Percentiles rank a stretch among this genome's conserved stretches.
phyloP scores from a whole-genome alignment of 2,888 invertebrate genomes.

The Panopea generosa region DNA sequence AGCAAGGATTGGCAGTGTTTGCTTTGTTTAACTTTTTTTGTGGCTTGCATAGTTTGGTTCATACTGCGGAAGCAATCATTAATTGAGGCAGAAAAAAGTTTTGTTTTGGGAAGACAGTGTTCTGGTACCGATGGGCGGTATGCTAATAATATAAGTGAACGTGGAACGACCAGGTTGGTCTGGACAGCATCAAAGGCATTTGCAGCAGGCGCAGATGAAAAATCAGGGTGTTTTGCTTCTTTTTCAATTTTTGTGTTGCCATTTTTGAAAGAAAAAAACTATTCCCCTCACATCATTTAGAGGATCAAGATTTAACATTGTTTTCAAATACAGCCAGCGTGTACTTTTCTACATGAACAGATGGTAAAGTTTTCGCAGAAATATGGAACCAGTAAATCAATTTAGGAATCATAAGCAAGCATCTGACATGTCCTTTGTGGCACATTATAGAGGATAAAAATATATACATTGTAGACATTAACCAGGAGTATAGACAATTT shows the following conservation, averaged over 20 bases:
- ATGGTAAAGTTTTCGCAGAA: constrained; percentile 12
- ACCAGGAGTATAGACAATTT: background rate
- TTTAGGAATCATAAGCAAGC: constrained; percentile 16
- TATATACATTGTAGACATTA: background rate
- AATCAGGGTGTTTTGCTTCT: constrained; percentile 17
- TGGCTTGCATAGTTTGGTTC: constrained; percentile 4
- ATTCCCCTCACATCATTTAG: constrained; percentile 28
- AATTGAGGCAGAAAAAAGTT: background rate
- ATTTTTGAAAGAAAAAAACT: constrained; percentile 12
- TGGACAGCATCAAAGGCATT: constrained; percentile 32
- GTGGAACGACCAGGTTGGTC: constrained; percentile 11
- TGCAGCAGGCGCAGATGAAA: constrained; percentile 22
- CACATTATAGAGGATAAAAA: constrained; percentile 14
- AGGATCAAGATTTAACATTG: constrained; percentile 44
- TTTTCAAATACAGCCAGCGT: constrained; percentile 35
- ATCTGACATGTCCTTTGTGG: constrained; percentile 29
- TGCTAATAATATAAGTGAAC: background rate
- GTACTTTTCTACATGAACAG: constrained; percentile 18
- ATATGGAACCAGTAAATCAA: background rate
- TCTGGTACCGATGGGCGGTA: background rate
- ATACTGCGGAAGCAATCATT: constrained; percentile 2
- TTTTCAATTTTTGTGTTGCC: constrained; percentile 21
- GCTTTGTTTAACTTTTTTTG: constrained; percentile 2
- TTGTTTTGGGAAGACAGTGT: background rate
- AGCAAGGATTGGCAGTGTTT: background rate